A percentile compares a stretch with the other conserved stretches of the same genome.
phyloP scores from a whole-genome alignment of 2,113 vertebrate species.

The Myiagra hebetior region DNA sequence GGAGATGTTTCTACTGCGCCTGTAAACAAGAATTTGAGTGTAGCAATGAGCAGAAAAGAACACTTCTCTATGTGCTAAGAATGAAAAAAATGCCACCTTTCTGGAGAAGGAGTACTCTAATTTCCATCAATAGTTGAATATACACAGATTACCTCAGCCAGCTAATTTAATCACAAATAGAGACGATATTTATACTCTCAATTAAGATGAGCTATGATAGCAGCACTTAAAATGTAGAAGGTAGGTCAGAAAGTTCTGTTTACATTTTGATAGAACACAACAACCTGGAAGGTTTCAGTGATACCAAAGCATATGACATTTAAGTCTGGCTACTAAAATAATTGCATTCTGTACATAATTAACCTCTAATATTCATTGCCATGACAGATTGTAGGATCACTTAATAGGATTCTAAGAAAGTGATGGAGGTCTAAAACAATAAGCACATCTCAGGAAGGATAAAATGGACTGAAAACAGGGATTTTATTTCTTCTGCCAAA shows the following conservation, averaged over 20 bases:
- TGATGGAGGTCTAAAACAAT: neutral
- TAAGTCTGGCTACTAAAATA: neutral
- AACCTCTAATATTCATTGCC: neutral
- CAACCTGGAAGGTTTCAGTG: neutral
- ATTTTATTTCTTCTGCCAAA: neutral
- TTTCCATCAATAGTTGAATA: neutral
- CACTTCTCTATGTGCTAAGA: neutral
- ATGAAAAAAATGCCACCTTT: neutral
- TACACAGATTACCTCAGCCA: neutral
- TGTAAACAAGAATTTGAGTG: neutral
- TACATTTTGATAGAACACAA: neutral
- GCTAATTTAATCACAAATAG: neutral
- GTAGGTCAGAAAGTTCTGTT: neutral
- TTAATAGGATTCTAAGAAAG: neutral
- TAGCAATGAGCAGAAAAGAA: neutral
- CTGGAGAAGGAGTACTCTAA: neutral
- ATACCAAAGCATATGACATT: neutral
- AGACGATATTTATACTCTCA: neutral
- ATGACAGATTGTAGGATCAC: neutral
- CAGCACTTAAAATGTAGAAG: neutral
- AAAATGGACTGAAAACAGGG: neutral
- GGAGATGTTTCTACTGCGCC: neutral
- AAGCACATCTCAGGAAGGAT: neutral
- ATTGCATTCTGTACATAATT: neutral
- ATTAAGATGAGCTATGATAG: neutral